Conservation (phyloP, 2,113 vertebrate genomes). For the Cheilinus undulatus region DNA sequence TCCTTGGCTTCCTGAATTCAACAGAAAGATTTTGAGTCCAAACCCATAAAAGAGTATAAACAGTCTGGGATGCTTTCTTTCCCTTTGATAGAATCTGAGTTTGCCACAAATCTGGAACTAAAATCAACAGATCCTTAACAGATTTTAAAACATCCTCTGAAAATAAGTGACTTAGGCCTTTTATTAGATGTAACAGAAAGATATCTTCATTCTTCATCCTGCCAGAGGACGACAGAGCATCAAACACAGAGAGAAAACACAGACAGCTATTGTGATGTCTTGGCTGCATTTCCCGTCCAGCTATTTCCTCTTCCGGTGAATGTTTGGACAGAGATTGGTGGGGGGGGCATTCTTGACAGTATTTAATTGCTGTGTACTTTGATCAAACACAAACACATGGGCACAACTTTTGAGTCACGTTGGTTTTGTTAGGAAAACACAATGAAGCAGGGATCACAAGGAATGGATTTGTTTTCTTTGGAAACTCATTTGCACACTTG, state of each 20-base stretch:
- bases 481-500: background rate
- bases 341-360: background rate
- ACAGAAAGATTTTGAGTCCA: too few relatives aligned
- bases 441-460: slow-evolving; percentile 15
- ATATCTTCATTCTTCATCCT: slow-evolving; percentile 7
- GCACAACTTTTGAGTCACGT: slow-evolving; percentile 11
- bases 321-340: slow-evolving; percentile 34
- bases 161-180: background rate
- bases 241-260: slow-evolving; percentile 32
- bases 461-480: slow-evolving; percentile 16
- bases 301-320: slow-evolving; percentile 72
- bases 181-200: slow-evolving; percentile 5
- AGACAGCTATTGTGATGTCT: slow-evolving; percentile 45
- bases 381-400: slow-evolving; percentile 3
- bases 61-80: too few relatives aligned
- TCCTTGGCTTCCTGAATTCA: too few relatives aligned
- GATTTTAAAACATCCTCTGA: too few relatives aligned
- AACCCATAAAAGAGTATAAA: too few relatives aligned
- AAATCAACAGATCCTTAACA: too few relatives aligned
- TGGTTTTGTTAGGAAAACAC: slow-evolving; percentile 37
- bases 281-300: slow-evolving; percentile 65
- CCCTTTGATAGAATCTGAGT: too few relatives aligned
- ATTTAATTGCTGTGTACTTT: slow-evolving; percentile 43
- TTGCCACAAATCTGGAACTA: too few relatives aligned
- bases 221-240: slow-evolving; percentile 32